phyloP scores from a whole-genome alignment of 1,140 invertebrate species.

The Anastrepha ludens region DNA sequence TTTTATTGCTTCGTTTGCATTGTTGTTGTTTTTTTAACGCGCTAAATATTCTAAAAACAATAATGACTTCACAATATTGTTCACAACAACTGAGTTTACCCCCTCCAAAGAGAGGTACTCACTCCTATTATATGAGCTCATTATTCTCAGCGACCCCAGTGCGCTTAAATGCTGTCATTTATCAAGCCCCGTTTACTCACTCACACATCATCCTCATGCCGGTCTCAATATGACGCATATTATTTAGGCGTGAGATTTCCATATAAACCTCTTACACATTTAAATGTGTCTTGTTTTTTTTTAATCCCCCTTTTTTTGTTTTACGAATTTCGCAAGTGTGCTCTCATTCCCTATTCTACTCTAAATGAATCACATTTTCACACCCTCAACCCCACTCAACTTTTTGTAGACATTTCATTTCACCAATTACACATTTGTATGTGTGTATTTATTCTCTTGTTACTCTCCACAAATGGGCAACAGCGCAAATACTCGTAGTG shows the following conservation, averaged over 20 bases:
- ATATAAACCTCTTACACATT: not conserved
- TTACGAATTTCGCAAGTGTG: not conserved
- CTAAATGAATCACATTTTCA: not conserved
- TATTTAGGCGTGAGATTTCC: not conserved
- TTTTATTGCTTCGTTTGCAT: no score
- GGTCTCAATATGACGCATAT: constrained; percentile 30
- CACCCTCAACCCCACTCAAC: not conserved
- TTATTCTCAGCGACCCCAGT: not conserved
- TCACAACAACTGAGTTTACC: no score
- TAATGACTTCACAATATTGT: no score
- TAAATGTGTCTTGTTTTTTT: not conserved
- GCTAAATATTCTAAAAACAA: no score
- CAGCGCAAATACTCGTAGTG: not conserved
- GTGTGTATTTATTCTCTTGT: not conserved
- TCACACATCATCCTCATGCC: not conserved
- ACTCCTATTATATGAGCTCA: not conserved
- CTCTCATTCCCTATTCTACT: not conserved
- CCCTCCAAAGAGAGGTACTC: no score
- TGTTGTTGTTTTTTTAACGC: no score
- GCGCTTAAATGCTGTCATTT: constrained; percentile 17
- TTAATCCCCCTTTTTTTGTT: not conserved
- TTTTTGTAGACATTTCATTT: not conserved
- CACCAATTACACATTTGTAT: not conserved
- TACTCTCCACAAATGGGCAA: constrained; percentile 6
- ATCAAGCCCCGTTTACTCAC: not conserved